phyloP scores from a whole-genome alignment of 2,113 vertebrate species.

The Martes martes region DNA sequence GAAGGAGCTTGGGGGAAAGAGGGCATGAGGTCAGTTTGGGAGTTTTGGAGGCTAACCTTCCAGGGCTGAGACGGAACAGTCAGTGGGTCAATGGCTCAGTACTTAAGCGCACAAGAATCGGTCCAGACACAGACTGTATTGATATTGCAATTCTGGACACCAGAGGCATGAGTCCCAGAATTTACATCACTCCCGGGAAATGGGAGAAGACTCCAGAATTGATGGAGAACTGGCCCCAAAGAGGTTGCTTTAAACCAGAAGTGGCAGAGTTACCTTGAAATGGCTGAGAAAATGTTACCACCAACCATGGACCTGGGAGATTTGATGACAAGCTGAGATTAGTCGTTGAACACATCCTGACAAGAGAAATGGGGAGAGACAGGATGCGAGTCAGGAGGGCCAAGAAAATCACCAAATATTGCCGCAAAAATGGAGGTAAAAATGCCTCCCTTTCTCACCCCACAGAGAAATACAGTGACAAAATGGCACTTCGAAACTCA shows the following conservation, averaged over 20 bases:
- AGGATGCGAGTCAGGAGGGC: no score
- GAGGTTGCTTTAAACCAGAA: neutral
- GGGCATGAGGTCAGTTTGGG: neutral
- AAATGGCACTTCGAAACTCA: neutral
- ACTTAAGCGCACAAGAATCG: rapidly evolving
- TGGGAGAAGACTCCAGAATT: neutral
- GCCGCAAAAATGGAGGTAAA: neutral
- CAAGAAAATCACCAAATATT: neutral
- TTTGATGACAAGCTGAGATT: no score
- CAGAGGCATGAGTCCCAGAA: neutral
- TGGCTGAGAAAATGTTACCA: neutral
- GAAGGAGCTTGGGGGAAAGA: neutral
- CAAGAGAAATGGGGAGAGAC: neutral
- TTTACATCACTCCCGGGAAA: rapidly evolving
- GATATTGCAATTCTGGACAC: neutral
- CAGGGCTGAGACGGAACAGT: neutral
- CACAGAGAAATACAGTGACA: neutral
- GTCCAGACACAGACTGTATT: neutral
- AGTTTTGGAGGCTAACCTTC: neutral
- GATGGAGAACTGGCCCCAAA: neutral
- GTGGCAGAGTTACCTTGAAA: neutral
- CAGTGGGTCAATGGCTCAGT: no score
- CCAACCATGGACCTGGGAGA: neutral
- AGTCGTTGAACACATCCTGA: rapidly evolving
- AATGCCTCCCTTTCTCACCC: neutral